Base-by-base conservation (phyloP, 2,888 invertebrate species). In the Ditylenchus weischeri region DNA sequence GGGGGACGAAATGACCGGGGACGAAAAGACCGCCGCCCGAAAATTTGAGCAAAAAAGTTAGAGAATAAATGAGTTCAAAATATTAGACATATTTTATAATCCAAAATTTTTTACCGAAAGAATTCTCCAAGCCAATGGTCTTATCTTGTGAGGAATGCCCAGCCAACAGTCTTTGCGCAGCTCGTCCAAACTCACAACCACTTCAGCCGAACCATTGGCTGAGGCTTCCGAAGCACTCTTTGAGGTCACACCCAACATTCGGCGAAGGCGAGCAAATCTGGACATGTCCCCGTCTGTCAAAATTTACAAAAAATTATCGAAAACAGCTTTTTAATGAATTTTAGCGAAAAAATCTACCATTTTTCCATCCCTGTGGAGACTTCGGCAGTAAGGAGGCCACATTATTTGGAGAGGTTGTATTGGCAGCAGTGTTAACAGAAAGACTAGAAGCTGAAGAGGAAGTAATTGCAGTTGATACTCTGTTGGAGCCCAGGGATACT, bases 61-160 rank as follows among this genome's bases (percentile, higher is more conserved):
- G n/a, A 19, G 6, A 50, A 29, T 29, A 29, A 29, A 29, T 29
- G 29, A 29, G 29, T 5, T 29, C 29, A 29, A 29, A 29, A 59
- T 5, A 8, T 19, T 7, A 15, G 10, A 59, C 21, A 59, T 19
- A 19, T 29, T 38, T 15, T 15, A 19, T 19, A 59, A 59, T 29
- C 29, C 29, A 29, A 29, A 29, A n/a, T 21, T 15, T 47, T 87
- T 86, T 83, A 88, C 88, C 71, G 88, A 88, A 68, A 89, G 84
- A 67, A 89, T 84, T 83, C 88, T 87, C 89, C 89, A 89, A 6
- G 88, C 87, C 61, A 87, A 86, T 57, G 88, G 87, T 78, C 90
- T 87, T 72, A 93, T 90, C 86, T 90, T 90, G 54, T 90, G 89
- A 59, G 96, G 96, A 77, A 98, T 90, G 23, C 98, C 98, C 65